Percentiles rank a stretch among this genome's conserved stretches.
Evolutionary conservation across 2,888 invertebrate species (phyloP).

Genomic region (Clistopyga incitator): DNA sequence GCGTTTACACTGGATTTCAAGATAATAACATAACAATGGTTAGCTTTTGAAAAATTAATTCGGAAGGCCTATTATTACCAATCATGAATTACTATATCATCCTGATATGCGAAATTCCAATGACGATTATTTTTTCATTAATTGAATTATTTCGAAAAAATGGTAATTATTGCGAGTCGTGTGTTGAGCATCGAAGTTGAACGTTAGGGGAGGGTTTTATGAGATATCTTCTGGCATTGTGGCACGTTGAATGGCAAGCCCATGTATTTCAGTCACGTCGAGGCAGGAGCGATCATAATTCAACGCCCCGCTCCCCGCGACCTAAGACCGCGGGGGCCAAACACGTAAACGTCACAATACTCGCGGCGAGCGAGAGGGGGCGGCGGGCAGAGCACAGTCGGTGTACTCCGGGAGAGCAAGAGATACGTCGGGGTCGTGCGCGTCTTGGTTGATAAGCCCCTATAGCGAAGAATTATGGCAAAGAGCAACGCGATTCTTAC

Average conservation of each 20-base stretch:
- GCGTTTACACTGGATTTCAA: too few species aligned
- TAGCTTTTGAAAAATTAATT: neutral
- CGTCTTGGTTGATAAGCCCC: constrained; percentile 54
- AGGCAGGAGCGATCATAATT: constrained; percentile 63
- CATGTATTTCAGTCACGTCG: constrained; percentile 70
- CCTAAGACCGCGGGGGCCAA: constrained; percentile 18
- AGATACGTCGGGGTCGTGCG: constrained; percentile 43
- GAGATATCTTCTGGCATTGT: constrained; percentile 28
- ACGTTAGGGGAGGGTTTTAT: constrained; percentile 11
- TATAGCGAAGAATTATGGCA: constrained; percentile 44
- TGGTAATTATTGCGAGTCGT: neutral
- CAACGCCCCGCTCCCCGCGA: constrained; percentile 30
- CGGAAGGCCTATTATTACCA: neutral
- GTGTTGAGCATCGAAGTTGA: neutral
- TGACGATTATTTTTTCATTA: neutral
- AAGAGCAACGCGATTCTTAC: constrained; percentile 43
- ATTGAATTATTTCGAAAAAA: neutral
- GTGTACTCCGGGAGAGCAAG: constrained; percentile 2
- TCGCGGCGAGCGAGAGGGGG: neutral
- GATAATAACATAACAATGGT: too few species aligned
- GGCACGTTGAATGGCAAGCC: constrained; percentile 66
- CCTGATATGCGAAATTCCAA: neutral
- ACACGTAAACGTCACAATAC: constrained; percentile 38
- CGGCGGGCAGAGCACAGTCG: neutral
- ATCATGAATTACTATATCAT: neutral